Percentiles rank a stretch among this genome's conserved stretches.
Evolutionary conservation across 2,888 invertebrate species (phyloP).

Genomic region (Cataglyphis rosenhaueri): DNA sequence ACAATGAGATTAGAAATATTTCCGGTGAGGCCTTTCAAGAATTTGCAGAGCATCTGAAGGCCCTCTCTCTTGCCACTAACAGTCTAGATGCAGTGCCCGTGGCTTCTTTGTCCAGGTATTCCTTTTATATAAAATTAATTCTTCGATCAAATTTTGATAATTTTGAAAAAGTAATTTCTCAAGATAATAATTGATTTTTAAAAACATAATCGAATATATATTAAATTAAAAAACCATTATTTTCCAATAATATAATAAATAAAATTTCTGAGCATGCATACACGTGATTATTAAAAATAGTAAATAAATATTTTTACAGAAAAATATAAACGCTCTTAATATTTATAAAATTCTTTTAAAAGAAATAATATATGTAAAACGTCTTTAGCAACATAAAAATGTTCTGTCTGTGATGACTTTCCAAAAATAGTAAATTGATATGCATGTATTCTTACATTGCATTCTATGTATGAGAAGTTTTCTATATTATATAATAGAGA

Average conservation of each 20-base stretch:
- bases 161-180: neutral
- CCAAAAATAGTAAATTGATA: neutral
- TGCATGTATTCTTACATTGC: neutral
- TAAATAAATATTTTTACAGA: neutral
- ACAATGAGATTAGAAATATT: slow-evolving; percentile 90
- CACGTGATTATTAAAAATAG: neutral
- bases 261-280: neutral
- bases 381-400: neutral
- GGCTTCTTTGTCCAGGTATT: slow-evolving; percentile 87
- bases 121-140: neutral
- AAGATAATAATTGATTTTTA: neutral
- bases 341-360: neutral
- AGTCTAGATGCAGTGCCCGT: slow-evolving; percentile 91
- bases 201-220: neutral
- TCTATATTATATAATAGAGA: slow-evolving; percentile 16
- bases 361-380: neutral
- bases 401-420: neutral
- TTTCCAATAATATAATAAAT: neutral
- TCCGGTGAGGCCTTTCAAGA: slow-evolving; percentile 88
- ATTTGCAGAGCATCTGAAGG: slow-evolving; percentile 89
- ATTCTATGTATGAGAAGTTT: neutral
- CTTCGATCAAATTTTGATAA: neutral
- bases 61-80: slow-evolving; percentile 93
- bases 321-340: neutral
- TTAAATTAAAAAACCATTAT: neutral